These are phyloP conservation scores for Diorhabda carinulata DNA, from an alignment of 1,140 invertebrate species.

Conservation along the genomic window DNA sequence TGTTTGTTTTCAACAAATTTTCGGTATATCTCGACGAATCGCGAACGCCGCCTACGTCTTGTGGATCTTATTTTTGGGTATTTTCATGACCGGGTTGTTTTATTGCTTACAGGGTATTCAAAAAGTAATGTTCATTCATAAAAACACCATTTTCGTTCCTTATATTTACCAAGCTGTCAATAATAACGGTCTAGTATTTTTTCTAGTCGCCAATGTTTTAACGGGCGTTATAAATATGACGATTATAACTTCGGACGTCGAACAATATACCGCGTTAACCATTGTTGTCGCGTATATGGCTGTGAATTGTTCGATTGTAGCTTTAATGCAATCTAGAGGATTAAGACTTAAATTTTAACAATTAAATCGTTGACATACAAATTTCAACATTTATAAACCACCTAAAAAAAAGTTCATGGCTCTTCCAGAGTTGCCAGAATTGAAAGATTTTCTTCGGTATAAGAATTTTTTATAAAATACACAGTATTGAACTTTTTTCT, in stretches of 20 bases:
- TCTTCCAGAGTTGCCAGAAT: too few relatives aligned
- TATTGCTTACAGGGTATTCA: conserved; percentile 54
- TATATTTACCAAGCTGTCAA: conserved; percentile 64
- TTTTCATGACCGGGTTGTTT: conserved; percentile 52
- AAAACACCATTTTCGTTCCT: conserved; percentile 45
- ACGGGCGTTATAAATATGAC: conserved; percentile 75
- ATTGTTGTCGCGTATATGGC: conserved; percentile 29
- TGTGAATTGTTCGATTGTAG: conserved; percentile 23
- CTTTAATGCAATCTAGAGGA: conserved; percentile 25
- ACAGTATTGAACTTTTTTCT: too few relatives aligned
- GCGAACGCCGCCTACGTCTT: conserved; percentile 73
- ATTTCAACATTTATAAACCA: too few relatives aligned
- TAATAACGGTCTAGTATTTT: conserved; percentile 73
- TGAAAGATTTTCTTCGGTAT: too few relatives aligned
- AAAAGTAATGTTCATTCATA: conserved; percentile 40
- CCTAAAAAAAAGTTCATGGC: too few relatives aligned
- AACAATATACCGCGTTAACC: conserved; percentile 47
- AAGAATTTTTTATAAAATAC: too few relatives aligned
- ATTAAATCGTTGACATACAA: too few relatives aligned
- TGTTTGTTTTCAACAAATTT: conserved; percentile 49
- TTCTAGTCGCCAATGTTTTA: conserved; percentile 71
- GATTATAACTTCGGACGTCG: conserved; percentile 58
- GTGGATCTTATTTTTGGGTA: conserved; percentile 65
- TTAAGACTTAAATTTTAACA: conserved; percentile 13
- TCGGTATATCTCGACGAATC: conserved; percentile 64